phyloP scores from a whole-genome alignment of 2,888 invertebrate genomes.

The Branchipolynoe longqiensis region DNA sequence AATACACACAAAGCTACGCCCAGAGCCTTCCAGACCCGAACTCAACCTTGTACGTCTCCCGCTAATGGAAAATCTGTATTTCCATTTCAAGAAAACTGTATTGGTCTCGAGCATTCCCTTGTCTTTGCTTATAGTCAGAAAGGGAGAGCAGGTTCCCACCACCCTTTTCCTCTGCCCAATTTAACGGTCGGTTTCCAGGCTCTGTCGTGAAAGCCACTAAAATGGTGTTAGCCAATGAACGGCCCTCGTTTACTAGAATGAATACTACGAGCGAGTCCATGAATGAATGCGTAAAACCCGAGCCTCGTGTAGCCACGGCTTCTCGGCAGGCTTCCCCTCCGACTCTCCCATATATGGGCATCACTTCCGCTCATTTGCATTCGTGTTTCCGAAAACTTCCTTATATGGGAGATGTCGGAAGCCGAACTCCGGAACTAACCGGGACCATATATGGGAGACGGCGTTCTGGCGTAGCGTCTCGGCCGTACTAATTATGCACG shows the following conservation, averaged over 20 bases:
- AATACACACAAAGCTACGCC: neutral
- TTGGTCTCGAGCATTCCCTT: too few relatives aligned
- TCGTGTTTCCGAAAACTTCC: constrained; percentile 50
- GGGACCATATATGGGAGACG: constrained; percentile 58
- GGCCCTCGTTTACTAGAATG: constrained; percentile 3
- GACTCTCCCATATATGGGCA: constrained; percentile 26
- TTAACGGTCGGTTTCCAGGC: neutral
- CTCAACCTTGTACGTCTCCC: neutral
- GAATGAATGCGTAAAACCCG: constrained; percentile 52
- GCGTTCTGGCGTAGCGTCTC: constrained; percentile 40
- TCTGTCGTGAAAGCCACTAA: neutral
- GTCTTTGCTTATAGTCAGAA: too few relatives aligned
- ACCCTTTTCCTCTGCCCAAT: neutral
- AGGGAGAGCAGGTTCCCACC: neutral
- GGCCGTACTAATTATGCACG: constrained; percentile 30
- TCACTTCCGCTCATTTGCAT: constrained; percentile 25
- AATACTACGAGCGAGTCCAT: constrained; percentile 35
- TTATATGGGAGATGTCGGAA: constrained; percentile 38
- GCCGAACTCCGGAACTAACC: constrained; percentile 35
- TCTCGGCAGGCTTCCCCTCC: constrained; percentile 1
- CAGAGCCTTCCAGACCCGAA: neutral
- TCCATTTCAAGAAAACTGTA: too few relatives aligned
- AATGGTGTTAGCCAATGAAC: constrained; percentile 48
- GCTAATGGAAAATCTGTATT: neutral
- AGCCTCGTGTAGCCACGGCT: neutral